Percentiles rank a stretch among this genome's conserved stretches.
These are phyloP conservation scores for Recurvirostra avosetta DNA, from an alignment of 2,113 vertebrate species.

Conservation along the genomic window DNA sequence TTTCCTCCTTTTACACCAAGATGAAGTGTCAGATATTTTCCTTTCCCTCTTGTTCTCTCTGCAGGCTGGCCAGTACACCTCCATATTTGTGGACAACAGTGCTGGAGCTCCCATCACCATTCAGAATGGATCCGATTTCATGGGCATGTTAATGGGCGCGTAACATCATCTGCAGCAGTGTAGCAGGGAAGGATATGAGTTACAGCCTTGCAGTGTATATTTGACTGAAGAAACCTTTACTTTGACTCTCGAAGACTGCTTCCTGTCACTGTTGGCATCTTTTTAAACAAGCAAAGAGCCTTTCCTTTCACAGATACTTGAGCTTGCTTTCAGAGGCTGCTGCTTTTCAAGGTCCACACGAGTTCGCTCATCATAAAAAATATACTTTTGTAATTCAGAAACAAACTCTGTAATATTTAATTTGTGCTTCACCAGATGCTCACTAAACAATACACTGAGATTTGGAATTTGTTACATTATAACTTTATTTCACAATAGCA, in stretches of 20 bases:
- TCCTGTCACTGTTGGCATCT: background rate
- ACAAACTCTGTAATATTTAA: background rate
- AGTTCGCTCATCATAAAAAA: background rate
- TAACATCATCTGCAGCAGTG: conserved; percentile 45
- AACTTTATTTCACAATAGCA: background rate
- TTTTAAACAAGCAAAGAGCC: background rate
- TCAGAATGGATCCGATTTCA: conserved; percentile 90
- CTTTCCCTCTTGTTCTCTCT: background rate
- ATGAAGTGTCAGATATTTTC: background rate
- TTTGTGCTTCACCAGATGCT: background rate
- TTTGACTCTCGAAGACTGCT: background rate
- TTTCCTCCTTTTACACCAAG: background rate
- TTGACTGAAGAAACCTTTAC: background rate
- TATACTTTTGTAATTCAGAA: background rate
- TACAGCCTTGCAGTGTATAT: background rate
- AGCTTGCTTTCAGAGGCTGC: background rate
- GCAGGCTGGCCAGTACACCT: conserved; percentile 91
- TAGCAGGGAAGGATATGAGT: background rate
- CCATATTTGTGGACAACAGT: conserved; percentile 93
- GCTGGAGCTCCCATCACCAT: conserved; percentile 84
- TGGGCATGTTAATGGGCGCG: conserved; percentile 87
- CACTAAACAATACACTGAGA: background rate
- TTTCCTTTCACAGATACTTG: background rate
- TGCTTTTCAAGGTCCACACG: background rate
- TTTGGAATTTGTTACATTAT: background rate